Evolutionary conservation across 2,888 invertebrate genomes (phyloP).

Genomic region (Rhagophthalmus giganteus): DNA sequence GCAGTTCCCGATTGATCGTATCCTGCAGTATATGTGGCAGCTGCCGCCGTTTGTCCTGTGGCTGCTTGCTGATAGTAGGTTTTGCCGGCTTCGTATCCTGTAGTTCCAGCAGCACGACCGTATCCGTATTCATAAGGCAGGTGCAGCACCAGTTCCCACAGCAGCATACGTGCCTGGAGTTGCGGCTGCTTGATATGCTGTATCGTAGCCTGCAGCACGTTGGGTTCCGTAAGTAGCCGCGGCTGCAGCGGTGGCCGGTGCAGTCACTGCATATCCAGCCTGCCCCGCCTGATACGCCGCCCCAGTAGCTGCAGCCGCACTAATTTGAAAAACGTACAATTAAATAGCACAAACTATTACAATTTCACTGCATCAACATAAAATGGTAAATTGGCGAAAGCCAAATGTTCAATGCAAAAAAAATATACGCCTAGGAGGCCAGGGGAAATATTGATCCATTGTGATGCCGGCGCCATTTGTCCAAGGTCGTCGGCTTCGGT

Average conservation of each 20-base stretch:
- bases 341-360: constrained; percentile 11
- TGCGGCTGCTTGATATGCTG: constrained; percentile 81
- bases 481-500: constrained; percentile 51
- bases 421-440: constrained; percentile 16
- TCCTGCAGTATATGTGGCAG: constrained; percentile 61
- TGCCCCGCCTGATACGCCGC: constrained; percentile 83
- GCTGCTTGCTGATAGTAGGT: constrained; percentile 82
- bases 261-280: constrained; percentile 81
- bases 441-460: constrained; percentile 50
- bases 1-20: constrained; percentile 62
- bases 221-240: constrained; percentile 85
- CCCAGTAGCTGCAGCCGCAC: constrained; percentile 71
- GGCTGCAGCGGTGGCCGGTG: constrained; percentile 77
- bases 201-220: constrained; percentile 79
- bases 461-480: constrained; percentile 54
- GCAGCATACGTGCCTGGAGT: constrained; percentile 70
- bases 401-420: constrained; percentile 3
- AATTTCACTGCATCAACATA: too few relatives aligned
- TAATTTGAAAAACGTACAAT: constrained; percentile 44
- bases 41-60: constrained; percentile 66
- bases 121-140: constrained; percentile 73
- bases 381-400: too few relatives aligned
- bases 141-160: constrained; percentile 58
- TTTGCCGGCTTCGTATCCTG: constrained; percentile 74
- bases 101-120: constrained; percentile 56